These are phyloP conservation scores for Muscicapa striata DNA, from an alignment of 2,797 vertebrate genomes.

Conservation along the genomic window DNA sequence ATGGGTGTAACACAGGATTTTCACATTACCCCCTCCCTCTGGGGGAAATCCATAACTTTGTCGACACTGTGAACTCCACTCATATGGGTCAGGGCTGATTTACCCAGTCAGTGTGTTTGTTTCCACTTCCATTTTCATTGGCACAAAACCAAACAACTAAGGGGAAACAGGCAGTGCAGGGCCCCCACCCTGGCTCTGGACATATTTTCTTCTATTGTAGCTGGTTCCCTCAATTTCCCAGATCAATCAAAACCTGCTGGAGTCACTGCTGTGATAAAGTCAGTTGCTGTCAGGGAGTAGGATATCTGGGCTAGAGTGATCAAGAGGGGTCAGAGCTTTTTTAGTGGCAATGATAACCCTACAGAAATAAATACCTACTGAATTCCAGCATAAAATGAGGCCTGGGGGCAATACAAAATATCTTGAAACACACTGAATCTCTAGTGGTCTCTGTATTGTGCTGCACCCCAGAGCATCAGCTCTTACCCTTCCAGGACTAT, in stretches of 20 bases:
- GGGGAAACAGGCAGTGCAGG: slow-evolving; percentile 68
- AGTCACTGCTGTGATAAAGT: slow-evolving; percentile 39
- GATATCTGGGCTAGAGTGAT: slow-evolving; percentile 15
- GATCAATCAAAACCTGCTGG: slow-evolving; percentile 52
- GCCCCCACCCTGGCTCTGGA: slow-evolving; percentile 60
- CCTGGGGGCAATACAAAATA: neutral
- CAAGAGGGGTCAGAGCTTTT: neutral
- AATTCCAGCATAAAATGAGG: neutral
- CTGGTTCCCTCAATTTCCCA: slow-evolving; percentile 64
- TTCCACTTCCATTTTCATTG: slow-evolving; percentile 77
- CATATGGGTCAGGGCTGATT: slow-evolving; percentile 68
- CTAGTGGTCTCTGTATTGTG: neutral
- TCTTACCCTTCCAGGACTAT: neutral
- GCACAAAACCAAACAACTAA: slow-evolving; percentile 70
- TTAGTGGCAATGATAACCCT: neutral
- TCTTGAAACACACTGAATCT: neutral
- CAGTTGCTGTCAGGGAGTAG: neutral
- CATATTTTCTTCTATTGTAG: slow-evolving; percentile 69
- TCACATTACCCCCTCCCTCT: slow-evolving; percentile 67
- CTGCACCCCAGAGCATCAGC: neutral
- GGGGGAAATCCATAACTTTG: slow-evolving; percentile 73
- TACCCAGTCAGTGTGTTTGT: slow-evolving; percentile 65
- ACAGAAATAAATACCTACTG: neutral
- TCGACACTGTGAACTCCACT: slow-evolving; percentile 70
- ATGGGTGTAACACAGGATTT: slow-evolving; percentile 73